Evolutionary conservation across 2,113 vertebrate genomes (phyloP).

Genomic region (Myrmecobius fasciatus): DNA sequence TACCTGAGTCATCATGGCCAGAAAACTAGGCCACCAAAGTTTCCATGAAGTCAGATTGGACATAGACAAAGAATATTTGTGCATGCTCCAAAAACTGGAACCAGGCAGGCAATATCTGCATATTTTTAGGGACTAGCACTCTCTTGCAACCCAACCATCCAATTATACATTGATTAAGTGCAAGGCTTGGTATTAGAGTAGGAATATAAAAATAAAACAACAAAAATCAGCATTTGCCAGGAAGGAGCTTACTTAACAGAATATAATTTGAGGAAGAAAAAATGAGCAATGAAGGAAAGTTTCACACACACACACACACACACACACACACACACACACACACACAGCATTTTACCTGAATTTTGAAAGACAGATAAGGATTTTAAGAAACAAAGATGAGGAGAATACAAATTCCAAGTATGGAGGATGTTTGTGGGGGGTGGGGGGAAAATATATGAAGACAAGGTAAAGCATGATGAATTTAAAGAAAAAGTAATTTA

Average conservation of each 20-base stretch:
- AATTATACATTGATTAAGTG: background rate
- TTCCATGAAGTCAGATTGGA: background rate
- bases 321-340: too few relatives aligned
- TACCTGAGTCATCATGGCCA: background rate
- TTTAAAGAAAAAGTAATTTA: background rate
- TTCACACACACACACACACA: too few relatives aligned
- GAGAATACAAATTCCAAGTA: background rate
- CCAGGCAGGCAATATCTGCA: background rate
- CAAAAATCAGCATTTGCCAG: background rate
- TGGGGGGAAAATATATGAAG: background rate
- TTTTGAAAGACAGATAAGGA: background rate
- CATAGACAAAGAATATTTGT: background rate
- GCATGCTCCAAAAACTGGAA: background rate
- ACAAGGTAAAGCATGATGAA: background rate
- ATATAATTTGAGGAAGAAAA: background rate
- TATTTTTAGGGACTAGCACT: background rate
- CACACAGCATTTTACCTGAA: background rate
- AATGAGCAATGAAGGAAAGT: background rate
- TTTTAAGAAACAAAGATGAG: background rate
- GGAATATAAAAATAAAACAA: background rate
- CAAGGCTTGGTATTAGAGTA: background rate
- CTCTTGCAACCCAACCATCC: background rate
- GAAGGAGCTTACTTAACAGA: background rate
- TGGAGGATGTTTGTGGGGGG: background rate
- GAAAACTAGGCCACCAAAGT: background rate